Evolutionary conservation across 2,888 invertebrate species (phyloP), one percentile per base, ranked within the genome.

Genomic region (Thereva nobilitata): DNA sequence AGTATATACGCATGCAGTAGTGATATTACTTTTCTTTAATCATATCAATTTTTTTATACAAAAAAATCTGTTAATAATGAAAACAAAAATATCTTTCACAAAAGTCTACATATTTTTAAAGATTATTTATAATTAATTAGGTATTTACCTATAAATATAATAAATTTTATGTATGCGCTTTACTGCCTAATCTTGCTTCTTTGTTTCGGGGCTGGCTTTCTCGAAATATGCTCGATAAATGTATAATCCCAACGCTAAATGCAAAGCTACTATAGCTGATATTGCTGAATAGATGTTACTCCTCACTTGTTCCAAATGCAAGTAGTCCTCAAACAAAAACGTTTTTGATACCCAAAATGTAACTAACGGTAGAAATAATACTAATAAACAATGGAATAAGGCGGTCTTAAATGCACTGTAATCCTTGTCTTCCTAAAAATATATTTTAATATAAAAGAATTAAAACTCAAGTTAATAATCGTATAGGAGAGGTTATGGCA

Each of bases 241-340:
- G 76, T 91, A 93, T 53, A 90, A 80, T 37, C 89, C 93, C 68
- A 93, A 77, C 3, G 91, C 90, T 70, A 91, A 75, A 76, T 93
- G 93, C 63, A 93, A 81, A 5, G 89, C 86, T 5, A 91, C 74
- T 7, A 93, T 87, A 0, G 93, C 89, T 53, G 88, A 85, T 45
- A 90, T 86, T 35, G 93, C 93, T 4, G 93, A 87, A 78, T 89
- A 91, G 41, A 93, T 90, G 78, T 90, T 92, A 73, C 89, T 89
- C 23, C 86, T 84, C 49, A 90, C 79, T 38, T 84, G 79, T 52
- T 83, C 81, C 70, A 86, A 73, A 40, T 77, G 75, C 52, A 86
- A 80, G 71, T 86, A 81, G 82, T 87, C 86, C 83, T 92, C 90
- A 76, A 92, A 89, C 67, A 92, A 74, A 66, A 89, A 80, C 55